These are phyloP conservation scores for Oppia nitens DNA, from an alignment of 1,140 invertebrate genomes.

Conservation along the genomic window DNA sequence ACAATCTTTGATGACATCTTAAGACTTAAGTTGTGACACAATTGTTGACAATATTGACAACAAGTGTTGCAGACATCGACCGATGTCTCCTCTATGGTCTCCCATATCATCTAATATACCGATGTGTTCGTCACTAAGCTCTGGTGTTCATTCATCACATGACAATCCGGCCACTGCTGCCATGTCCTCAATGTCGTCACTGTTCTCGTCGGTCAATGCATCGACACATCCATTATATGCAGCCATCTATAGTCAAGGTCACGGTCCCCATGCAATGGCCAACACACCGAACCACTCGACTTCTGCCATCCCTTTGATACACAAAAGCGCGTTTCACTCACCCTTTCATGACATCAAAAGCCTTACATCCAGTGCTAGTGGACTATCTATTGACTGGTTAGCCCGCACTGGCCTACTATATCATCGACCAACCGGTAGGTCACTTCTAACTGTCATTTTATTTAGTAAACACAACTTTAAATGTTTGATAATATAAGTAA, in stretches of 20 bases:
- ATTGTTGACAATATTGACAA: too few species aligned
- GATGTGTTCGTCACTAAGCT: not conserved
- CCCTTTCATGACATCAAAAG: slow-evolving; percentile 12
- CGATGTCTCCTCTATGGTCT: not conserved
- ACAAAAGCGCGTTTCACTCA: slow-evolving; percentile 11
- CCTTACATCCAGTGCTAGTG: not conserved
- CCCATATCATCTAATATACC: not conserved
- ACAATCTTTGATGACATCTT: too few species aligned
- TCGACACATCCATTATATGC: slow-evolving; percentile 1
- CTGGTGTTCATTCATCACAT: not conserved
- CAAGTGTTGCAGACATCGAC: too few species aligned
- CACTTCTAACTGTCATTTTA: not conserved
- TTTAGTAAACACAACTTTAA: not conserved
- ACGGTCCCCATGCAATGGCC: not conserved
- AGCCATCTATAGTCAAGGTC: not conserved
- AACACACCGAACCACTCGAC: not conserved
- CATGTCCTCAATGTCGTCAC: too few species aligned
- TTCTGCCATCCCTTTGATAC: not conserved
- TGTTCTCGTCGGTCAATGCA: not conserved
- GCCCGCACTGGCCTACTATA: slow-evolving; percentile 1
- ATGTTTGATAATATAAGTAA: too few species aligned
- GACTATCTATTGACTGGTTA: slow-evolving; percentile 9
- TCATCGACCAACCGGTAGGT: not conserved
- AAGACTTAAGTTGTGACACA: too few species aligned
- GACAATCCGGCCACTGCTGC: not conserved